phyloP scores from a whole-genome alignment of 1,140 invertebrate species.

The Drosophila chauvacae region DNA sequence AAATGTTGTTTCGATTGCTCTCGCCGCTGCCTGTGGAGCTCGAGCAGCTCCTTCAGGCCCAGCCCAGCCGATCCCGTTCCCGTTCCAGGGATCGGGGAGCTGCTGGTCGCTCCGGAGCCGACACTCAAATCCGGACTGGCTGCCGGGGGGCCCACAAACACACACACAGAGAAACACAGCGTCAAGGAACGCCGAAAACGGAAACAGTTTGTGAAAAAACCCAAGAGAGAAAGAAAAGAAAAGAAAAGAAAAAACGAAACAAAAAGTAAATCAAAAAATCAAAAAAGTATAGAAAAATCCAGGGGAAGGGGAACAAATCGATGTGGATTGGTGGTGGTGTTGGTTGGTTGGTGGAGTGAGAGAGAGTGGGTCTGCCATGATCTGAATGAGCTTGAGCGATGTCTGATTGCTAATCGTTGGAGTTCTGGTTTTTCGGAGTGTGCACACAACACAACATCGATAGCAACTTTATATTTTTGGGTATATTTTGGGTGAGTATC shows the following conservation, averaged over 20 bases:
- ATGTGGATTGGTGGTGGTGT: conserved; percentile 14
- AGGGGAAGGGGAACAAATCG: conserved; percentile 1
- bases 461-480: conserved; percentile 27
- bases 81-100: conserved; percentile 24
- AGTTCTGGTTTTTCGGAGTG: conserved; percentile 41
- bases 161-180: conserved; percentile 31
- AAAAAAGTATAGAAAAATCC: conserved; percentile 26
- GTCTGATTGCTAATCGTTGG: conserved; percentile 42
- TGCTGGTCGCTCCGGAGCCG: conserved; percentile 22
- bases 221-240: conserved; percentile 43
- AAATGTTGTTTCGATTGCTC: conserved; percentile 84
- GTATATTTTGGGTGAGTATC: conserved; percentile 32
- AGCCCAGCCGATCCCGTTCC: conserved; percentile 46
- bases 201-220: conserved; percentile 52
- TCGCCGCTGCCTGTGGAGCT: conserved; percentile 77
- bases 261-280: conserved; percentile 50
- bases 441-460: conserved; percentile 54
- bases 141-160: conserved; percentile 49
- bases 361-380: conserved; percentile 43
- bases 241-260: conserved; percentile 35
- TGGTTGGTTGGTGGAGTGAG: conserved; percentile 16
- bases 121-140: conserved; percentile 71
- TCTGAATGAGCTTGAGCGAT: conserved; percentile 48
- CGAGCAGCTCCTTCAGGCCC: conserved; percentile 76
- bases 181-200: conserved; percentile 60